Percentiles rank a stretch among this genome's conserved stretches.
phyloP scores from a whole-genome alignment of 92 coral and sea anemone genomes.

The Zoanthus solanderi region DNA sequence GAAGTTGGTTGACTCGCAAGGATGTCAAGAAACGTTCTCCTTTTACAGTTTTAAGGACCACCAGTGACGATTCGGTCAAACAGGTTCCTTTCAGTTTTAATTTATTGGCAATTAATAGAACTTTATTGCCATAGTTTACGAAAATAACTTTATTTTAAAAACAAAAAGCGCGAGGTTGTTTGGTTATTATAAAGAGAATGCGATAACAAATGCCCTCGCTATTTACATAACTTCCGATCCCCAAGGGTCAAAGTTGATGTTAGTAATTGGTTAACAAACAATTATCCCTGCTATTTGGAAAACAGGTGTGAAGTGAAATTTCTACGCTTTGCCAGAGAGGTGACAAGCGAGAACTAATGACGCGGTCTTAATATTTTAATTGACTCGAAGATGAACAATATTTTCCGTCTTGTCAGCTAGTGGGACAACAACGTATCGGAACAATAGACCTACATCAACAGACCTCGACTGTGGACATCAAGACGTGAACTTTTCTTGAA shows the following conservation, averaged over 20 bases:
- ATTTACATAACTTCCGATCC: not conserved
- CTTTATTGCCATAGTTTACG: too few relatives aligned
- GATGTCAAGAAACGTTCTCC: not conserved
- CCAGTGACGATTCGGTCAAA: too few relatives aligned
- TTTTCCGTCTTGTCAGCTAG: too few relatives aligned
- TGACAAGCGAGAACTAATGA: not conserved
- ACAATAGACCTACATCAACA: too few relatives aligned
- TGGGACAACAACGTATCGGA: too few relatives aligned
- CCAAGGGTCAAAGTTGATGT: conserved; percentile 1
- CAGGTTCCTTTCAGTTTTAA: too few relatives aligned
- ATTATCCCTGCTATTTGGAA: not conserved
- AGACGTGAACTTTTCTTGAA: not conserved
- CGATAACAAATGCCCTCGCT: not conserved
- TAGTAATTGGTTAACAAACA: not conserved
- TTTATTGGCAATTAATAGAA: too few relatives aligned
- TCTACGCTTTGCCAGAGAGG: not conserved
- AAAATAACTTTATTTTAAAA: too few relatives aligned
- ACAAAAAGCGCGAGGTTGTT: not conserved
- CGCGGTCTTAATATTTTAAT: not conserved
- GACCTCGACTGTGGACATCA: too few relatives aligned
- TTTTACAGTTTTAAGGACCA: too few relatives aligned
- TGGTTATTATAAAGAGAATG: not conserved
- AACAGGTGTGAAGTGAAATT: not conserved
- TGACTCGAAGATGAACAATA: too few relatives aligned
- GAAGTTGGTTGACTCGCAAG: not conserved